Base-by-base conservation (phyloP, 53 echinoderm and acorn worm species). In the Echinarachnius parma region DNA sequence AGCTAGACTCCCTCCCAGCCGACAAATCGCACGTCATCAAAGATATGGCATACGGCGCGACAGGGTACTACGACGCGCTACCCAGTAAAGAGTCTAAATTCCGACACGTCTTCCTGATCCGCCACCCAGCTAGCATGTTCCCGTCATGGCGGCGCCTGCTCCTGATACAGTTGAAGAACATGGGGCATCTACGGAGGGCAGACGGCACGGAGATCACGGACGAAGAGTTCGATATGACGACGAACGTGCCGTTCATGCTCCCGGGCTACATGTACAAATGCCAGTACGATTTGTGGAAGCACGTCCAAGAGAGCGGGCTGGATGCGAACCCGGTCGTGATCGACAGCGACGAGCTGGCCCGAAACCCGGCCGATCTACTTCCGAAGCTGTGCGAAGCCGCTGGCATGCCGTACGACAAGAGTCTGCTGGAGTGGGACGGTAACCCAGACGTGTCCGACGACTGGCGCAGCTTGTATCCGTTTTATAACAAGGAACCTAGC, bases 101-200 rank as follows among this genome's bases (percentile, higher is more conserved):
- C 59, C 59, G 46, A 22, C 81, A 81, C 44, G 62, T 62, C 28
- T 81, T 81, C 71, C 81, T 81, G 21, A 81, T 81, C 60, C 81
- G 81, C 25, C 30, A 63, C 24, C 81, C 81, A 8, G 61, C 74
- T 5, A 18, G 72, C n/a, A 52, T 74, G 56, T 61, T 81, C 21
- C 74, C 81, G 4, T 48, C 62, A 2, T 60, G 61, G 47, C 75
- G 75, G 2, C 27, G 50, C 0, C 46, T 61, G 46, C 57, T 72
- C 25, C 49, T 69, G 50, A 13, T 21, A 8, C 69, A 69, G 53
- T 28, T 72, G 16, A 33, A 31, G 22, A 31, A 53, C 2, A 52
- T 50, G 33, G 5, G 8, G n/a, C 44, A 19, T 19, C 26, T 39
- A 15, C 49, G 50, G 4, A n/a, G n/a, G n/a, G n/a, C n/a, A n/a